These are phyloP conservation scores for Eupithecia insigniata DNA, from an alignment of 2,888 invertebrate species.

Conservation along the genomic window DNA sequence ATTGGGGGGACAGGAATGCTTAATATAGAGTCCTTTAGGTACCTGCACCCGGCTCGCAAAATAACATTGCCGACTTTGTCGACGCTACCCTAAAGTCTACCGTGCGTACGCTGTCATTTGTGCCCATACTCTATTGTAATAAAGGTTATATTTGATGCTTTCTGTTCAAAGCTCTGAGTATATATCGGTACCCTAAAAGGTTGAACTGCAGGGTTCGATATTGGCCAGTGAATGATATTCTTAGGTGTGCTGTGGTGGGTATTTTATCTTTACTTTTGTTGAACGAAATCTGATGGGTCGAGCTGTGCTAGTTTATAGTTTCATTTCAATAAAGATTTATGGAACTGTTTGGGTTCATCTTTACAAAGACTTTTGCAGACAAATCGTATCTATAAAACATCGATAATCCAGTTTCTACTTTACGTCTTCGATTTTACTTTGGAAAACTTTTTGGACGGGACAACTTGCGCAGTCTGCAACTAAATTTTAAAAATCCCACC, in stretches of 20 bases:
- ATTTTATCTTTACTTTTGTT: slow-evolving; percentile 39
- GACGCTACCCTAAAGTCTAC: slow-evolving; percentile 58
- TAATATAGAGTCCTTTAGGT: slow-evolving; percentile 79
- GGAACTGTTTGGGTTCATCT: not conserved
- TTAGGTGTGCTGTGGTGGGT: slow-evolving; percentile 37
- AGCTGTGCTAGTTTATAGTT: slow-evolving; percentile 31
- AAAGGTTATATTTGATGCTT: slow-evolving; percentile 50
- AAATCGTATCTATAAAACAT: not conserved
- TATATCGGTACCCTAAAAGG: slow-evolving; percentile 23
- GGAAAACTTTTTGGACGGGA: not conserved
- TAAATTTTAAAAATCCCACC: slow-evolving; percentile 17
- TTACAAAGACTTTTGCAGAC: not conserved
- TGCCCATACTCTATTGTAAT: slow-evolving; percentile 51
- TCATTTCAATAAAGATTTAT: slow-evolving; percentile 25
- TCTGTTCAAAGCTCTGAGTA: slow-evolving; percentile 34
- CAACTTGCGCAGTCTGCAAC: slow-evolving; percentile 5
- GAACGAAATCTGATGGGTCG: slow-evolving; percentile 33
- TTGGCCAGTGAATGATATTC: slow-evolving; percentile 44
- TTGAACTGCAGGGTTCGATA: slow-evolving; percentile 42
- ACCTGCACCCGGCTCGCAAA: slow-evolving; percentile 76
- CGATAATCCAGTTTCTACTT: not conserved
- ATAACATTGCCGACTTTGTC: slow-evolving; percentile 76
- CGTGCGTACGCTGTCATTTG: slow-evolving; percentile 50
- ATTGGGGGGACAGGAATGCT: slow-evolving; percentile 80
- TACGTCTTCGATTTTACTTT: not conserved